phyloP scores from a whole-genome alignment of 1,140 invertebrate species.

The Magallana ariakensis region DNA sequence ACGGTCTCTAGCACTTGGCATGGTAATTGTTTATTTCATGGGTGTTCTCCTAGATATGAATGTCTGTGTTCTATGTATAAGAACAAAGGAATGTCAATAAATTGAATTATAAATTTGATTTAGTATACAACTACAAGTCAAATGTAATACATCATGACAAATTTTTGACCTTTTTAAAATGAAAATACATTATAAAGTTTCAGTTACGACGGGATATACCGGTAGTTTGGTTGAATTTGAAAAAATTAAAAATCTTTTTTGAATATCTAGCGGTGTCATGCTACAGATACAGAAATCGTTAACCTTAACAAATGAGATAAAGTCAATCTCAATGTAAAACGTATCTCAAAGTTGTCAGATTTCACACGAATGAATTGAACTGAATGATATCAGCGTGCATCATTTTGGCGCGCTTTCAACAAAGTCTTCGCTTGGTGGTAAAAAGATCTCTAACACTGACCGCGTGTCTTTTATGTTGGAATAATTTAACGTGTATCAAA shows the following conservation, averaged over 20 bases:
- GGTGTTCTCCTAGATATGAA: too few species aligned
- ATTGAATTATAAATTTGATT: background rate
- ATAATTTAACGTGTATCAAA: conserved; percentile 5
- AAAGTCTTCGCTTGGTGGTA: conserved; percentile 11
- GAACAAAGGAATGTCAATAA: too few species aligned
- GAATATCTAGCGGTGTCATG: background rate
- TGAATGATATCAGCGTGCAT: conserved; percentile 19
- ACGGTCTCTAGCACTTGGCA: conserved; percentile 19
- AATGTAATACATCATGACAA: too few species aligned
- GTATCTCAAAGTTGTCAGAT: conserved; percentile 25
- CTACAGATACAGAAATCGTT: background rate
- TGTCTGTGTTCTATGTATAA: too few species aligned
- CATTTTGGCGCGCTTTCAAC: conserved; percentile 32
- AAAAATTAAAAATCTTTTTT: too few species aligned
- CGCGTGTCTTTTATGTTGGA: background rate
- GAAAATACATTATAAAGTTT: too few species aligned
- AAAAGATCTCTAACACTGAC: background rate
- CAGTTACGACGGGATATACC: too few species aligned
- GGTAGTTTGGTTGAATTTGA: too few species aligned
- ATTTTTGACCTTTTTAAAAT: too few species aligned
- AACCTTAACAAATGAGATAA: background rate
- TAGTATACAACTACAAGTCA: background rate
- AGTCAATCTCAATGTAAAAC: conserved; percentile 8
- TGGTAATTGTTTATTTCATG: background rate
- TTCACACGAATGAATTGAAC: conserved; percentile 29